A percentile compares a stretch with the other conserved stretches of the same genome.
Conservation (phyloP, 1,140 invertebrate genomes). For the Euwallacea fornicatus region DNA sequence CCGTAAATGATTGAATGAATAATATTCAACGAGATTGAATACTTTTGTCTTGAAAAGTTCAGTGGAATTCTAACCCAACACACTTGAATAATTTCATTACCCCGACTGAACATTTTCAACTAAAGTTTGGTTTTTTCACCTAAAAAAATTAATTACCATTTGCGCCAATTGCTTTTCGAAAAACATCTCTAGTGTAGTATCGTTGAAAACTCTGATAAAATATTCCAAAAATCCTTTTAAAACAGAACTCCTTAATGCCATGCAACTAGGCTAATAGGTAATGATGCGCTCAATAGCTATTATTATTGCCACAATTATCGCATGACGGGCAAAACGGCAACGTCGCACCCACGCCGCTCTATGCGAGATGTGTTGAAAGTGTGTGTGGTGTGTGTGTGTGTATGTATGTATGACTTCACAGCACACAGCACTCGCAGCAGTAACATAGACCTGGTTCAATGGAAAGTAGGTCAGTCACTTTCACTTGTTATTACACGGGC, state of each 20-base stretch:
- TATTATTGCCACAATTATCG: constrained; percentile 1
- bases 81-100: too few species aligned
- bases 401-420: constrained; percentile 52
- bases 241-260: background rate
- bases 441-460: constrained; percentile 70
- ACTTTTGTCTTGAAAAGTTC: too few species aligned
- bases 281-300: constrained; percentile 4
- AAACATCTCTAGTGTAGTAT: too few species aligned
- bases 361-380: constrained; percentile 46
- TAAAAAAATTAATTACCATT: too few species aligned
- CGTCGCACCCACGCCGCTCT: constrained; percentile 22
- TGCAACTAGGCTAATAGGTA: constrained; percentile 22
- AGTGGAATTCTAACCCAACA: too few species aligned
- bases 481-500: constrained; percentile 66
- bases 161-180: too few species aligned
- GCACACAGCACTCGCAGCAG: constrained; percentile 49
- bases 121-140: too few species aligned
- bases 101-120: too few species aligned
- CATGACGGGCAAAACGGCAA: constrained; percentile 12
- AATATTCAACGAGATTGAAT: too few species aligned
- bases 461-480: constrained; percentile 70
- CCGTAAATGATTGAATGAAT: too few species aligned
- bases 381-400: constrained; percentile 50
- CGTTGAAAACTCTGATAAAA: background rate
- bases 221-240: constrained; percentile 4